Percentiles rank a stretch among this genome's conserved stretches.
phyloP scores from a whole-genome alignment of 2,797 vertebrate species.

The Macropus fuliginosus region DNA sequence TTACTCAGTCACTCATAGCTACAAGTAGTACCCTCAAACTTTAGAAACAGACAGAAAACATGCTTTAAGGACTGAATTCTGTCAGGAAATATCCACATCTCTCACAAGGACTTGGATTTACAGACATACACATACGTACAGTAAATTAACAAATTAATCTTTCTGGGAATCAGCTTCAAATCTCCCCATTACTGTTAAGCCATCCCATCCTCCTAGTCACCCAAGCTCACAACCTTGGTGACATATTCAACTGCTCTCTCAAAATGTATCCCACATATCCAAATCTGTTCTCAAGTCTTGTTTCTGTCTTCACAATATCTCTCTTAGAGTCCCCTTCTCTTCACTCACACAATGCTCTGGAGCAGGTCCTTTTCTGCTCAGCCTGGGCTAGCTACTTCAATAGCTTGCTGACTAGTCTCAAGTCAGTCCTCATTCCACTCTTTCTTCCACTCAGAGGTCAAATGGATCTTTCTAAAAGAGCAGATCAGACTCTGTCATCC shows the following conservation, averaged over 20 bases:
- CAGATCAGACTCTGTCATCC: background rate
- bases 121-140: too few relatives aligned
- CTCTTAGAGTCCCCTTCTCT: background rate
- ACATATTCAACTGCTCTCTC: background rate
- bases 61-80: background rate
- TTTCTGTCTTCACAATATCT: background rate
- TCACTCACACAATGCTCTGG: background rate
- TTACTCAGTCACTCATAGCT: background rate
- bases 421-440: background rate
- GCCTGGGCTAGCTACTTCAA: background rate
- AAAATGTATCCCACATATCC: background rate
- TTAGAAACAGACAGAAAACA: background rate
- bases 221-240: background rate
- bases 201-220: background rate
- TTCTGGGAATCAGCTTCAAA: background rate
- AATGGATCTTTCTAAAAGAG: background rate
- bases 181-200: background rate
- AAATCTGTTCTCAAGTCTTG: background rate
- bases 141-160: background rate
- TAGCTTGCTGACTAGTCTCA: background rate
- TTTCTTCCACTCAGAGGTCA: background rate
- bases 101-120: background rate
- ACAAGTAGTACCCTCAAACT: background rate
- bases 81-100: background rate
- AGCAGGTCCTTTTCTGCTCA: background rate